These are phyloP conservation scores for Toxostoma redivivum DNA, from an alignment of 2,113 vertebrate genomes.

Conservation along the genomic window DNA sequence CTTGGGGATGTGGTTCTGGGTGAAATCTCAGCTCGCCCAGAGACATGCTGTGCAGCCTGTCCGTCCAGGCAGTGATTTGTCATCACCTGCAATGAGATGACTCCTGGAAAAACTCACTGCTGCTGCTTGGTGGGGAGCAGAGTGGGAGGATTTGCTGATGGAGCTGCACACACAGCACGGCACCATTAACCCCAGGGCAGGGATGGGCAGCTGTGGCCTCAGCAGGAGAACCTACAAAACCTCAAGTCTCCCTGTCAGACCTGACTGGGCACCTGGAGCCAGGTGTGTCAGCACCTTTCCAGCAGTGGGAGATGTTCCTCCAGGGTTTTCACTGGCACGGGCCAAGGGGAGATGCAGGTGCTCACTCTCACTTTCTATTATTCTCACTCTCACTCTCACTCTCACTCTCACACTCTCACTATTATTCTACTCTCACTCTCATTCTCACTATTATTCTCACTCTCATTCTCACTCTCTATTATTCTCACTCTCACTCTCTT, in stretches of 20 bases:
- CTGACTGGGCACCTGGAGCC: accelerated
- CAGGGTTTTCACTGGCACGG: not conserved
- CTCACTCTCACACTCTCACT: no score
- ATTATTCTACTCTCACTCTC: no score
- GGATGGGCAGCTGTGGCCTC: accelerated
- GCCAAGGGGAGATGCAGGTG: not conserved
- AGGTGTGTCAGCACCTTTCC: not conserved
- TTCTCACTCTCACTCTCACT: not conserved
- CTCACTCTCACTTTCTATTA: not conserved
- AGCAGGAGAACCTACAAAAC: not conserved
- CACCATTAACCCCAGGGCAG: not conserved
- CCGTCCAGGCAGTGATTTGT: conserved; percentile 37
- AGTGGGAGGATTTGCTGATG: not conserved
- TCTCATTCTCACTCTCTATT: no score
- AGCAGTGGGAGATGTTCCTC: not conserved
- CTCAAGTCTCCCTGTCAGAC: not conserved
- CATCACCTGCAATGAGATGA: not conserved
- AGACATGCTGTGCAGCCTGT: not conserved
- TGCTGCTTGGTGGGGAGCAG: not conserved
- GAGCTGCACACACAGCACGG: not conserved
- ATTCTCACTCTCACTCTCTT: no score
- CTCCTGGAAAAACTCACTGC: not conserved
- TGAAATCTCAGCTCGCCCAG: conserved; percentile 46
- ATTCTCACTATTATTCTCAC: no score
- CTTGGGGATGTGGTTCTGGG: conserved; percentile 44